Conservation (phyloP, 2,797 vertebrate species). For the Cottoperca gobio region DNA sequence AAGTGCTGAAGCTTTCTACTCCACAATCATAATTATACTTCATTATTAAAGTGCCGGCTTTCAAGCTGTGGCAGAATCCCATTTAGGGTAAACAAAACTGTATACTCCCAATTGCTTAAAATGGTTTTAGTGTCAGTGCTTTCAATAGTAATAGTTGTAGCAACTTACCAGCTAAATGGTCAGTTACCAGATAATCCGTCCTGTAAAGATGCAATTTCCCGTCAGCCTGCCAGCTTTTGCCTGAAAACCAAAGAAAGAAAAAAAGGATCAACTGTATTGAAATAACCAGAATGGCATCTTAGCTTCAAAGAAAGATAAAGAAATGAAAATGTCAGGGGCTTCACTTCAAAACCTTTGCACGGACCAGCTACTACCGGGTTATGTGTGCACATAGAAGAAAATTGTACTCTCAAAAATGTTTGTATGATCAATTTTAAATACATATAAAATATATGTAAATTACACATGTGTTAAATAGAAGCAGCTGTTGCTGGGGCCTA, state of each 20-base stretch:
- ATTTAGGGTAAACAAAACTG: background rate
- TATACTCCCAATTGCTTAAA: background rate
- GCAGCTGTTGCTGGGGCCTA: background rate
- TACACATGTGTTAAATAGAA: slow-evolving; percentile 4
- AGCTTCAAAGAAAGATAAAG: background rate
- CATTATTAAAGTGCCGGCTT: background rate
- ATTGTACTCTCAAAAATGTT: background rate
- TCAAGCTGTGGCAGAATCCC: background rate
- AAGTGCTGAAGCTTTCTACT: background rate
- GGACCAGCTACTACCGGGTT: background rate
- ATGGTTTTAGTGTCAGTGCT: slow-evolving; percentile 1
- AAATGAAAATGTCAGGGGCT: background rate
- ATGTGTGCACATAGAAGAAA: background rate
- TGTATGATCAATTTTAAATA: background rate
- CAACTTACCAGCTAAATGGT: slow-evolving; percentile 99
- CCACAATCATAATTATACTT: background rate
- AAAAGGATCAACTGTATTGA: background rate
- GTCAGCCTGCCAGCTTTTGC: slow-evolving; percentile 99
- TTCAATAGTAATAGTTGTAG: background rate
- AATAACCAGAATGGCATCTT: background rate
- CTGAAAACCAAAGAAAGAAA: slow-evolving; percentile 65
- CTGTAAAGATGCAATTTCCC: slow-evolving; percentile 91
- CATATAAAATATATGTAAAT: too few relatives aligned
- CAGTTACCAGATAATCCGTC: slow-evolving; percentile 99
- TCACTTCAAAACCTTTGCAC: background rate